Percentiles rank a stretch among this genome's conserved stretches.
Evolutionary conservation across 2,888 invertebrate genomes (phyloP).

Genomic region (Idaea dimidiata): DNA sequence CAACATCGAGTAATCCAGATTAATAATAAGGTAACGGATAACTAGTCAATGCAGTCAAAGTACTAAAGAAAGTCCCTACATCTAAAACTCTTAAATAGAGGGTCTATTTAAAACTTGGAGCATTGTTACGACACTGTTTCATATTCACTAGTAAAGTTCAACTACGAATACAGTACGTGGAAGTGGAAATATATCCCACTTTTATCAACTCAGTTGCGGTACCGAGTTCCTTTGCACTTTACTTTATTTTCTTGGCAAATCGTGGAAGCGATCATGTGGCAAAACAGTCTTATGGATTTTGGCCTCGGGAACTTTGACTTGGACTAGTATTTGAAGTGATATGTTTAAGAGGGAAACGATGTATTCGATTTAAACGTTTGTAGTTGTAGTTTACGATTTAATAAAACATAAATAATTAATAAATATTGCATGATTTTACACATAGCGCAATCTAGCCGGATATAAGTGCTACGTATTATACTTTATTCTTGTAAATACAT

Average conservation of each 20-base stretch:
- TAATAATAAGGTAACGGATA: too few relatives aligned
- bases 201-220: constrained; percentile 65
- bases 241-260: constrained; percentile 77
- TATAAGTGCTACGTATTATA: too few relatives aligned
- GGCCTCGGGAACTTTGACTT: constrained; percentile 74
- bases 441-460: too few relatives aligned
- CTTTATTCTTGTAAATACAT: too few relatives aligned
- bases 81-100: constrained; percentile 8
- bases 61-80: constrained; percentile 16
- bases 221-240: constrained; percentile 55
- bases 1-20: too few relatives aligned
- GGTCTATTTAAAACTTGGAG: constrained; percentile 28
- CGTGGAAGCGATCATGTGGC: constrained; percentile 78
- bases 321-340: constrained; percentile 50
- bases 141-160: constrained; percentile 49
- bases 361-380: constrained; percentile 59
- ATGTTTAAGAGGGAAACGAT: constrained; percentile 77
- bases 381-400: constrained; percentile 33
- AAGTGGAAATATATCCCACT: constrained; percentile 43
- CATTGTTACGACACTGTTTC: constrained; percentile 39
- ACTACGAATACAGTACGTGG: constrained; percentile 31
- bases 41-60: constrained; percentile 7
- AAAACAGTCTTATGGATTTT: constrained; percentile 77
- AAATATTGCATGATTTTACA: too few relatives aligned
- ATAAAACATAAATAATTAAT: too few relatives aligned